Evolutionary conservation across 1,140 invertebrate species (phyloP), one percentile per base, ranked within the genome.

Genomic region (Conus betulinus): DNA sequence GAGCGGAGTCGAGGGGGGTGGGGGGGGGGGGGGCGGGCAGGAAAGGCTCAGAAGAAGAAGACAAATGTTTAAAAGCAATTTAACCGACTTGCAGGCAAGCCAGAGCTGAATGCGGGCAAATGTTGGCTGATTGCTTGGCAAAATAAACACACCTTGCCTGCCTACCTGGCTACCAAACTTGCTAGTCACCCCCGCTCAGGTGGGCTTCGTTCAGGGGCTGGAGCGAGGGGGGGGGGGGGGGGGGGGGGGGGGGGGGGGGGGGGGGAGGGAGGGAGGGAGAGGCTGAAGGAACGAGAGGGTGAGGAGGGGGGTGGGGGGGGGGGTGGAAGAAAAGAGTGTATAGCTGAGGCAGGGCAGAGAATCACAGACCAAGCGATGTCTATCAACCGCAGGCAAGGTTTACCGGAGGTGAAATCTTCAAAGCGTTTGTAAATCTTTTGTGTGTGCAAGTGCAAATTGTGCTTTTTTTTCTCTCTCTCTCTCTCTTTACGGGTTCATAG

Each of bases 71-170:
- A 15, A 83, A 83, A 17, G 52, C 25, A 53, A 52, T 83, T 78
- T 78, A 25, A 5, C 76, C 81, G 13, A 52, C 81, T 83, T 55
- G 20, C 11, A 17, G 13, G 81, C n/a, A 15, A 53, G 78, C 78
- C 78, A 81, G 78, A 81, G 78, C 27, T 10, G 52, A 53, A 83
- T 25, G 55, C 17, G 17, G 52, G 81, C 55, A 83, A 83, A 83
- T 83, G 81, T 83, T 83, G 81, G 51, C 81, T 83, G 25, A 83
- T 52, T 83, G 81, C 81, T 83, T 25, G 52, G 81, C 51, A 83
- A 83, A 83, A 83, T 83, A 83, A 83, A 83, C 81, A 83, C 81
- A 55, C 52, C 51, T 57, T 53, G 52, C 15, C 52, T 60, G 57
- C 57, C 57, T 60, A 60, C 57, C 57, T 83, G 81, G 52, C 81